Evolutionary conservation across 2,888 invertebrate species (phyloP).

Genomic region (Lasioglossum malachurum): DNA sequence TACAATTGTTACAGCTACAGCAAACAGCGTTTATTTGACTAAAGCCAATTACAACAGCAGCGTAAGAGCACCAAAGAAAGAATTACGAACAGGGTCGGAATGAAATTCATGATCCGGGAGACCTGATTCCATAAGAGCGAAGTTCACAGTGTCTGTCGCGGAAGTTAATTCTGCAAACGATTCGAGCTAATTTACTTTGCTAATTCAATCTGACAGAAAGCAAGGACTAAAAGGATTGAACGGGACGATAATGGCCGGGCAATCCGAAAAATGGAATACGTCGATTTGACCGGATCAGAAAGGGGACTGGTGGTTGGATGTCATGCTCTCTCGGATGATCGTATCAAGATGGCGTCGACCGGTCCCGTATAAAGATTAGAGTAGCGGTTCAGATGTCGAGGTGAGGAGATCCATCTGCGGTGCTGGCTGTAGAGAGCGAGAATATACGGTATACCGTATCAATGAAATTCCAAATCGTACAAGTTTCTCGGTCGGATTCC

Average conservation of each 20-base stretch:
- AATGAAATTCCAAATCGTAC: constrained; percentile 15
- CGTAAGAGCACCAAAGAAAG: not conserved
- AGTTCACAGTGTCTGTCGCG: not conserved
- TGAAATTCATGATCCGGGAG: not conserved
- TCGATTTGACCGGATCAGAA: not conserved
- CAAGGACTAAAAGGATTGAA: not conserved
- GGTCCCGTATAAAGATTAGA: not conserved
- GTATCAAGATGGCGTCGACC: constrained; percentile 3
- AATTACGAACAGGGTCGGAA: not conserved
- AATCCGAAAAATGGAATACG: not conserved
- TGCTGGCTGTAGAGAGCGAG: not conserved
- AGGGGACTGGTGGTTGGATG: not conserved
- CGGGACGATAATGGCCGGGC: not conserved
- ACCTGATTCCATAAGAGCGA: not conserved
- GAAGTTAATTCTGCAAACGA: not conserved
- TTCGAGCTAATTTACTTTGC: not conserved
- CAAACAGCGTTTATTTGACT: not conserved
- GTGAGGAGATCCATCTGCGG: not conserved
- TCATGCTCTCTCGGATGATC: not conserved
- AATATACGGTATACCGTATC: constrained; percentile 3
- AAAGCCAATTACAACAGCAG: not conserved
- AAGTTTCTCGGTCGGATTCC: constrained; percentile 11
- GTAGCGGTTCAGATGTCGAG: not conserved
- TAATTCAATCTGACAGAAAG: not conserved
- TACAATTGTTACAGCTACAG: not conserved